A percentile compares a stretch with the other conserved stretches of the same genome.
Conservation (phyloP, 2,797 vertebrate genomes). For the Crypturellus tataupa region DNA sequence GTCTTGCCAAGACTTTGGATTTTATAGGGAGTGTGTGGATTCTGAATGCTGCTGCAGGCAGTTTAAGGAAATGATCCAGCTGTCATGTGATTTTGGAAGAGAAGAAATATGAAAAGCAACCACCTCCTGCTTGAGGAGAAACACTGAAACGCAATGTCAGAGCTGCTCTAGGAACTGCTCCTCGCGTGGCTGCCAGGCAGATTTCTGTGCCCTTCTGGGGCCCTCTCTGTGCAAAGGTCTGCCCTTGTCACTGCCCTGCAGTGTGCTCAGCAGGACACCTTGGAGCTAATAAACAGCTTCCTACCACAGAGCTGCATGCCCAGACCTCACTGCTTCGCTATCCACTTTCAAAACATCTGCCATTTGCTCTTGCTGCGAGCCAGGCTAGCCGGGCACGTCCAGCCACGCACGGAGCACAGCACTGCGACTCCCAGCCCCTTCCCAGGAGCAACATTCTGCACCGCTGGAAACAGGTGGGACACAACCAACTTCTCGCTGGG, state of each 20-base stretch:
- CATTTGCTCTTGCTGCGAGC: background rate
- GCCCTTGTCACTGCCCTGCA: background rate
- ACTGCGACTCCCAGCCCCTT: rapidly evolving
- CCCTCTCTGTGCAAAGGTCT: background rate
- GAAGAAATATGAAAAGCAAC: background rate
- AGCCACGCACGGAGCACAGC: background rate
- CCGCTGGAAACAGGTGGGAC: background rate
- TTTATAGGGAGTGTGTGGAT: slow-evolving; percentile 45
- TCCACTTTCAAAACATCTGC: background rate
- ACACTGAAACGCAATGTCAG: background rate
- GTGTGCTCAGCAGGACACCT: background rate
- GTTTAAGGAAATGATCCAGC: slow-evolving; percentile 49
- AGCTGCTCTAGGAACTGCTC: background rate
- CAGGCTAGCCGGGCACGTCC: background rate
- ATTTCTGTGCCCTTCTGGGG: rapidly evolving
- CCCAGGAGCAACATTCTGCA: background rate
- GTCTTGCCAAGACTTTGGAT: slow-evolving; percentile 27
- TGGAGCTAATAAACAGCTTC: background rate
- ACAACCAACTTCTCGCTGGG: background rate
- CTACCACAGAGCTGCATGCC: background rate
- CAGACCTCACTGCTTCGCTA: too few relatives aligned
- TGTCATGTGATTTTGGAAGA: slow-evolving; percentile 42
- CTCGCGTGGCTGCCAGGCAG: background rate
- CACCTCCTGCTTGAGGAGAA: background rate
- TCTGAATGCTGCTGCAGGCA: slow-evolving; percentile 23